Evolutionary conservation across 2,888 invertebrate genomes (phyloP).

Genomic region (Dynastes maya): DNA sequence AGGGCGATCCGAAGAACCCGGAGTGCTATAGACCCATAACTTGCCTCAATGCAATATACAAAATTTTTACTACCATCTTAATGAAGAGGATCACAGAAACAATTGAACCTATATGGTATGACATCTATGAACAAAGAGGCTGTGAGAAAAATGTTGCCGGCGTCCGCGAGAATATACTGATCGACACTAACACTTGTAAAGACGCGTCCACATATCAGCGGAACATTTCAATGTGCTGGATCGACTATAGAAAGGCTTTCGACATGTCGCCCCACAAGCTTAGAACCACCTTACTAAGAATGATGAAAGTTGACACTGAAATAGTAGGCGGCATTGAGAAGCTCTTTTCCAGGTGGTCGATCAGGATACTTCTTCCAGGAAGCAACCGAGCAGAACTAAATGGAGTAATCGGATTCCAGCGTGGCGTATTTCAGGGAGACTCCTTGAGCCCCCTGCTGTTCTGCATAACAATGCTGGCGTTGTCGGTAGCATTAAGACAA

Average conservation of each 20-base stretch:
- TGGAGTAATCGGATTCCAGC: not conserved
- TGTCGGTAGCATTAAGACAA: not conserved
- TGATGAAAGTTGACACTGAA: not conserved
- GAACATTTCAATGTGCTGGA: slow-evolving; percentile 39
- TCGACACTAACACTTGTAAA: slow-evolving; percentile 28
- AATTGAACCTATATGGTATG: slow-evolving; percentile 12
- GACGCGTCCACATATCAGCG: slow-evolving; percentile 9
- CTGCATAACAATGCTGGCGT: slow-evolving; percentile 51
- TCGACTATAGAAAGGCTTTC: slow-evolving; percentile 27
- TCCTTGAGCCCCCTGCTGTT: slow-evolving; percentile 54
- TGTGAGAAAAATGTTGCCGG: slow-evolving; percentile 42
- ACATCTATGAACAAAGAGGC: slow-evolving; percentile 35
- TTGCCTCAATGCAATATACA: no score
- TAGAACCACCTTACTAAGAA: not conserved
- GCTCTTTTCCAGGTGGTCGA: not conserved
- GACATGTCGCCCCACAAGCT: not conserved
- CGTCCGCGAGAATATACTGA: slow-evolving; percentile 43
- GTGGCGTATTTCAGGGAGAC: slow-evolving; percentile 49
- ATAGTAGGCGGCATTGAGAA: not conserved
- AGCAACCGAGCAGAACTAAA: not conserved
- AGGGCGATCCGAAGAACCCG: slow-evolving; percentile 22
- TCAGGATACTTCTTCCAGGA: not conserved
- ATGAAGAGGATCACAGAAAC: no score
- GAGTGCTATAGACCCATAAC: slow-evolving; percentile 10
- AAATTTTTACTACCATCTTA: no score